Percentiles rank a stretch among this genome's conserved stretches.
phyloP scores from a whole-genome alignment of 2,113 vertebrate species.

The Pteropus alecto region DNA sequence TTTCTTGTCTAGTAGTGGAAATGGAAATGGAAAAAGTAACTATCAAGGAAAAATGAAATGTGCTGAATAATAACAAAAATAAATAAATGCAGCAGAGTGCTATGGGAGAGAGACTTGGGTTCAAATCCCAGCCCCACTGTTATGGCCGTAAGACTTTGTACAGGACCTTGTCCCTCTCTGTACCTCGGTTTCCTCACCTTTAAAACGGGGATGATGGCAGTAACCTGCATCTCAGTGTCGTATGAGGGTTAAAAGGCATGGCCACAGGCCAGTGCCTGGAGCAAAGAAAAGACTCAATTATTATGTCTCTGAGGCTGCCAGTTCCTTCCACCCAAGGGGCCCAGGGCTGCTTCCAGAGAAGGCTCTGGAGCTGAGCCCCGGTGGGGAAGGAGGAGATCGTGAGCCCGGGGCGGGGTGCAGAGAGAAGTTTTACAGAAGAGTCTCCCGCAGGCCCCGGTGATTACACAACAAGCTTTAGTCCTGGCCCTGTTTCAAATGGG shows the following conservation, averaged over 20 bases:
- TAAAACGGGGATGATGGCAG: neutral
- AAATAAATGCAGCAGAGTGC: neutral
- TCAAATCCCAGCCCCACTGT: neutral
- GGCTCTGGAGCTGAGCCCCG: neutral
- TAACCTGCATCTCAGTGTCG: neutral
- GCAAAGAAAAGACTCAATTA: neutral
- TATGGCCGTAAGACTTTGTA: neutral
- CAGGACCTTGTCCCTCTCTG: neutral
- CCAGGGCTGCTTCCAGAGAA: neutral
- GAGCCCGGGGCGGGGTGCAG: neutral
- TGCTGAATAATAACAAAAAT: neutral
- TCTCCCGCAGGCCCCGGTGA: neutral
- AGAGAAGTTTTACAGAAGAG: neutral
- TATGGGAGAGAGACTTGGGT: neutral
- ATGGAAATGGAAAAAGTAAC: neutral
- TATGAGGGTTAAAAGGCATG: neutral
- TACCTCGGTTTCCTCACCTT: neutral
- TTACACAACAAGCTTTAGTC: neutral
- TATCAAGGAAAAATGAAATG: neutral
- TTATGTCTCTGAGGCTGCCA: neutral
- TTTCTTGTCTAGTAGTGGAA: neutral
- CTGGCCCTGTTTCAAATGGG: constrained; percentile 42
- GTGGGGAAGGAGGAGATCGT: rapidly evolving
- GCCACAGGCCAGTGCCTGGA: too few species aligned
- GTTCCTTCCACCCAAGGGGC: neutral